Evolutionary conservation across 2,113 vertebrate genomes (phyloP), one percentile per base, ranked within the genome.

Genomic region (Phocoena sinus): DNA sequence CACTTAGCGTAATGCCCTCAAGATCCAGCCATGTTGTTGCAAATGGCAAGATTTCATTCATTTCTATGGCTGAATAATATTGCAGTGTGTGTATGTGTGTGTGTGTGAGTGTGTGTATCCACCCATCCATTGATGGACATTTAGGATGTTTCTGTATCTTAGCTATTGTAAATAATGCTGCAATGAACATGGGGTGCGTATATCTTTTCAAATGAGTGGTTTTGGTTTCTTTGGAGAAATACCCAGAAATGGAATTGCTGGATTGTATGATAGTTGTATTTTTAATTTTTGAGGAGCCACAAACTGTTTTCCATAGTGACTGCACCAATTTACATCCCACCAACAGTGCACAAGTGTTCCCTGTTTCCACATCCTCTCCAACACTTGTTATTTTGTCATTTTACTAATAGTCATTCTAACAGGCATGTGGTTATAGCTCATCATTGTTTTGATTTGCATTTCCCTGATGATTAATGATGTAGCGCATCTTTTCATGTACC

Each of bases 91-190:
- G 26, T 31, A 10, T 47, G 44, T 50, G 47, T 47, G 41, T 20
- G 44, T 26, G 9, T 50, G 73, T 76, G 18, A 1, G 28, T 2
- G 0, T 0, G 0, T 15, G 18, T 53, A 33, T 41, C 38, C 15
- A 82, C 15, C 36, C n/a, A 18, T 62, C 14, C 56, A 82, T 6
- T 60, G 33, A 62, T 41, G 25, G 25, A 28, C 3, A 41, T 15
- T 60, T 62, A 28, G 5, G 36, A 38, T 41, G 36, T 28, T 38
- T 70, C 67, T n/a, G 23, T 36, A 3, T 70, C 18, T 82, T 82
- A 36, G 36, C 56, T 62, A 3, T 41, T 82, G 25, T 82, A 62
- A 82, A 62, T 31, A 28, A 62, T 82, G 36, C 56, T 41, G 80
- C 80, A 31, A 3, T 62, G 17, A 41, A 62, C 56, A 41, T 62